Evolutionary conservation across 2,797 vertebrate species (phyloP).

Genomic region (Austrolebias charrua): DNA sequence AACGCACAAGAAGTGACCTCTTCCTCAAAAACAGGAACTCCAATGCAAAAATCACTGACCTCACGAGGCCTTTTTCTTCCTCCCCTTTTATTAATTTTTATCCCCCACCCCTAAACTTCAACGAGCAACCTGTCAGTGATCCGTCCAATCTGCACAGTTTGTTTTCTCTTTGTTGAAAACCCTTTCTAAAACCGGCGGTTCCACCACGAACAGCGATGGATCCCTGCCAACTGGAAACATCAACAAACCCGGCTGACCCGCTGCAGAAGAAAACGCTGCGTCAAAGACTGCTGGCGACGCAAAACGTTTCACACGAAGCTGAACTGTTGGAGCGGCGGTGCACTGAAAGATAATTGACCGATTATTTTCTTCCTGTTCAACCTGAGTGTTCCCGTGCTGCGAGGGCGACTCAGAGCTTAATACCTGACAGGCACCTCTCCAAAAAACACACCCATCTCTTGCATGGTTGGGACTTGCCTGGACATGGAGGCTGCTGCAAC

Average conservation of each 20-base stretch:
- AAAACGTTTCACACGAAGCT: constrained; percentile 13
- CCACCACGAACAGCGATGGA: constrained; percentile 9
- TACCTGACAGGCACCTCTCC: constrained; percentile 4
- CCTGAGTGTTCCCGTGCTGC: not conserved
- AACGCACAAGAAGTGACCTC: constrained; percentile 15
- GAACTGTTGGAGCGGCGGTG: not conserved
- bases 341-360: constrained; percentile 11
- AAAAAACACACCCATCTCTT: constrained; percentile 41
- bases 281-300: not conserved
- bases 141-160: constrained; percentile 6
- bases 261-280: constrained; percentile 2
- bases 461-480: constrained; percentile 47
- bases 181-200: constrained; percentile 9
- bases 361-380: constrained; percentile 7
- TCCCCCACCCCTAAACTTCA: no score
- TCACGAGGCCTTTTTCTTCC: not conserved
- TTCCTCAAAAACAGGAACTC: constrained; percentile 44
- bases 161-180: constrained; percentile 11
- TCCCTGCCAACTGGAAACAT: constrained; percentile 36
- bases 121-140: not conserved
- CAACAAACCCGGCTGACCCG: constrained; percentile 30
- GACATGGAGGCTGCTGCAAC: constrained; percentile 44
- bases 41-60: not conserved
- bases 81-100: not conserved
- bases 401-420: constrained; percentile 1